Conservation (phyloP, 2,113 vertebrate species). For the Rhabdornis inornatus region DNA sequence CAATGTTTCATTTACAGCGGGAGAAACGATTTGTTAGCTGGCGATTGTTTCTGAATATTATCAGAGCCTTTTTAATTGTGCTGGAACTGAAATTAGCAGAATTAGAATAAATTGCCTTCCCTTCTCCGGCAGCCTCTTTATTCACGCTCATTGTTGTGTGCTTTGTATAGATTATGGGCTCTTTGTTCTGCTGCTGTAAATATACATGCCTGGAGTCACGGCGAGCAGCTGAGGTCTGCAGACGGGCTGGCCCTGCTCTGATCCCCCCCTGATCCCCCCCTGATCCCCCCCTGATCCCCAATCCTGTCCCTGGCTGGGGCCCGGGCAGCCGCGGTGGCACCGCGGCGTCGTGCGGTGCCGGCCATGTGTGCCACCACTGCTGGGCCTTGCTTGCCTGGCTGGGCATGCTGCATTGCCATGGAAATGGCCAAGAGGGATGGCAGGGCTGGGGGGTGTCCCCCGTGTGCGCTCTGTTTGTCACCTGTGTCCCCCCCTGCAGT, state of each 20-base stretch:
- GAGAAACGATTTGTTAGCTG: constrained; percentile 85
- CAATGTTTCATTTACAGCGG: constrained; percentile 90
- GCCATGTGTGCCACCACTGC: neutral
- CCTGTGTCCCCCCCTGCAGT: accelerated
- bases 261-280: neutral
- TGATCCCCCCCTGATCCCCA: neutral
- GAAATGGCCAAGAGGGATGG: neutral
- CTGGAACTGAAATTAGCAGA: constrained; percentile 97
- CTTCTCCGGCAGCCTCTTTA: constrained; percentile 86
- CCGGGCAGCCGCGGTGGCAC: neutral
- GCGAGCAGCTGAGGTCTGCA: constrained; percentile 74
- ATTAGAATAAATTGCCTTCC: constrained; percentile 91
- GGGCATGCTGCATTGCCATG: neutral
- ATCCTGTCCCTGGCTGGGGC: neutral
- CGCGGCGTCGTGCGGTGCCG: accelerated
- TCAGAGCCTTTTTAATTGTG: constrained; percentile 94
- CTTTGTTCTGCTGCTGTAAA: constrained; percentile 92
- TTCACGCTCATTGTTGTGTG: constrained; percentile 88
- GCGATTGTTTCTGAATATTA: constrained; percentile 89
- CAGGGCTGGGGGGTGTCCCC: neutral
- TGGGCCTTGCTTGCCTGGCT: accelerated
- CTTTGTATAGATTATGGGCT: constrained; percentile 89
- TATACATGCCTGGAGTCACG: constrained; percentile 86
- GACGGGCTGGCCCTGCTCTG: neutral
- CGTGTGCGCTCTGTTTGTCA: accelerated